Percentiles rank a stretch among this genome's conserved stretches.
These are phyloP conservation scores for Euspilapteryx auroguttella DNA, from an alignment of 2,888 invertebrate species.

Conservation along the genomic window DNA sequence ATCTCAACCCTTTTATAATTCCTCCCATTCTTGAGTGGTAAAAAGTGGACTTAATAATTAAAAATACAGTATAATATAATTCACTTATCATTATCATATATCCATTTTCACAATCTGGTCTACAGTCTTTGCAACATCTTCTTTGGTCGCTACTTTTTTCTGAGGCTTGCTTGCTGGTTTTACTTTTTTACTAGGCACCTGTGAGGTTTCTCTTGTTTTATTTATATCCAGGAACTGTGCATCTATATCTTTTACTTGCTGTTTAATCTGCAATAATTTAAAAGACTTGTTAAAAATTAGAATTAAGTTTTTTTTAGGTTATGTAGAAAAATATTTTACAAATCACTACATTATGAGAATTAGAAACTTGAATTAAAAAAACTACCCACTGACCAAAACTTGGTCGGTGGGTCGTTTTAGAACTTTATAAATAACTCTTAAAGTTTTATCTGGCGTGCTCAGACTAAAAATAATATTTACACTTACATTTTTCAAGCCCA, in stretches of 20 bases:
- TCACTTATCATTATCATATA: conserved; percentile 16
- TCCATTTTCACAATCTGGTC: conserved; percentile 41
- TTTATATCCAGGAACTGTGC: conserved; percentile 38
- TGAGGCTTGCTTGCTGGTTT: conserved; percentile 15
- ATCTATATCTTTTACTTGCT: conserved; percentile 42
- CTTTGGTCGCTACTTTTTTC: conserved; percentile 18
- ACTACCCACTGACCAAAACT: too few relatives aligned
- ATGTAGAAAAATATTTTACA: not conserved
- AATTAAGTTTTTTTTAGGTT: too few relatives aligned
- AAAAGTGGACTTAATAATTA: conserved; percentile 8
- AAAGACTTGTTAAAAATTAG: too few relatives aligned
- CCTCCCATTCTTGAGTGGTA: conserved; percentile 2
- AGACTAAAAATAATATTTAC: not conserved
- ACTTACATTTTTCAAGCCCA: conserved; percentile 47
- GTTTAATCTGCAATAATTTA: conserved; percentile 36
- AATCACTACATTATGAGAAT: conserved; percentile 4
- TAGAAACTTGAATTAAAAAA: too few relatives aligned
- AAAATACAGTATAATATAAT: conserved; percentile 3
- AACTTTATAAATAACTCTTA: too few relatives aligned
- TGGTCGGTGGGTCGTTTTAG: too few relatives aligned
- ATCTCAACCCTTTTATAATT: too few relatives aligned
- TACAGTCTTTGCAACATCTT: conserved; percentile 29
- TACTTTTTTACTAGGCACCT: conserved; percentile 11
- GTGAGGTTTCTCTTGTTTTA: conserved; percentile 20
- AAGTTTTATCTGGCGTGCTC: too few relatives aligned